These are phyloP conservation scores for Girardia tigrina DNA, from an alignment of 2,888 invertebrate genomes.

Conservation along the genomic window DNA sequence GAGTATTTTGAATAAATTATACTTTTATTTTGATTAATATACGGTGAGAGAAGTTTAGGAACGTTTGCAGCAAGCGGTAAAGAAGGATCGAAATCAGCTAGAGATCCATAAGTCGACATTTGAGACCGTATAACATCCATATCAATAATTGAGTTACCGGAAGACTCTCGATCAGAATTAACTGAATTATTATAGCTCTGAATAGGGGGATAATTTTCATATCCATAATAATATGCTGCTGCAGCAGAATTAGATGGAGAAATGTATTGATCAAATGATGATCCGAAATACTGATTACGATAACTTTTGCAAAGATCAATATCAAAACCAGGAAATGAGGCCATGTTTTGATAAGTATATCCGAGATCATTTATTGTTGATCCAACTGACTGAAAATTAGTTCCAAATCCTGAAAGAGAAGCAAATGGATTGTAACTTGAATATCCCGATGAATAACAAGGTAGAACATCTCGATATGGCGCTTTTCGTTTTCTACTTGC, in stretches of 20 bases:
- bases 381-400: not conserved
- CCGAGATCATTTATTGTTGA: not conserved
- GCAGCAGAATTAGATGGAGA: not conserved
- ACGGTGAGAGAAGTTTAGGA: not conserved
- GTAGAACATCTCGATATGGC: conserved; percentile 41
- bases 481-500: conserved; percentile 38
- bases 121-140: not conserved
- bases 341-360: not conserved
- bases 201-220: not conserved
- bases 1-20: not conserved
- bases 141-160: not conserved
- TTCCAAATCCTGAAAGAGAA: not conserved
- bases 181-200: not conserved
- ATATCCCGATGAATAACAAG: conserved; percentile 42
- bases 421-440: conserved; percentile 39
- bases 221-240: not conserved
- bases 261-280: not conserved
- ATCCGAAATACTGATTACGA: not conserved
- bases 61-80: not conserved
- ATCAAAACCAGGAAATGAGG: not conserved
- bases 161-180: not conserved
- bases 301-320: not conserved
- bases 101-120: not conserved
- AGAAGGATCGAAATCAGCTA: not conserved
- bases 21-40: not conserved